Conservation (phyloP, 2,113 vertebrate genomes). For the Forbesichthys agassizii region DNA sequence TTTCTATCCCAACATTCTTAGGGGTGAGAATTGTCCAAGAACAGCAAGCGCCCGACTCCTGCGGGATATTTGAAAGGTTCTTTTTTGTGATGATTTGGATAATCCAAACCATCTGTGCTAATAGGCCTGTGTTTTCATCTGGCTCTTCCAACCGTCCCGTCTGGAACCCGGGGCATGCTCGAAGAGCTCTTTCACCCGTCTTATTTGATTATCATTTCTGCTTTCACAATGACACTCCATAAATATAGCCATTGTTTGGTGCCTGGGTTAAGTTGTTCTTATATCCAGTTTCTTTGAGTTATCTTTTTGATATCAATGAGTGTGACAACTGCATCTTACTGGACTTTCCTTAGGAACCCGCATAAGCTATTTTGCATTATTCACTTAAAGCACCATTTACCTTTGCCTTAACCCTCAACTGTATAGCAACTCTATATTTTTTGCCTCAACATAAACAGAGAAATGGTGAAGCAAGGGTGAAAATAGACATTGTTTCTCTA, state of each 20-base stretch:
- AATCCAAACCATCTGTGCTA: slow-evolving; percentile 79
- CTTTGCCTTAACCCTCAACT: no score
- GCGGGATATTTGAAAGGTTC: slow-evolving; percentile 63
- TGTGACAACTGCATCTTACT: slow-evolving; percentile 29
- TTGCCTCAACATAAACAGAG: no score
- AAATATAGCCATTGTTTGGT: slow-evolving; percentile 48
- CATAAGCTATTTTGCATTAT: no score
- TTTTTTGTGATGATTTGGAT: slow-evolving; percentile 67
- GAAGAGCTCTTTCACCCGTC: slow-evolving; percentile 26
- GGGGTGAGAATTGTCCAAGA: slow-evolving; percentile 70
- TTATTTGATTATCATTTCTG: slow-evolving; percentile 52
- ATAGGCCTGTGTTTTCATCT: slow-evolving; percentile 69
- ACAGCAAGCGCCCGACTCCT: slow-evolving; percentile 70
- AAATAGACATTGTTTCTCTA: no score
- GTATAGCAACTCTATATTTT: no score
- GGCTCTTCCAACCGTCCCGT: slow-evolving; percentile 44
- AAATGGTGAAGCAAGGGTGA: no score
- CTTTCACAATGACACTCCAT: slow-evolving; percentile 10
- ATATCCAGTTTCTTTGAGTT: slow-evolving; percentile 32
- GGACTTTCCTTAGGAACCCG: no score
- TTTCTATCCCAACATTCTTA: slow-evolving; percentile 64
- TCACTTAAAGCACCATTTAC: no score
- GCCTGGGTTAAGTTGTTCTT: slow-evolving; percentile 16
- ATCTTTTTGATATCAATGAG: slow-evolving; percentile 15
- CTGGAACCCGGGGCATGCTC: slow-evolving; percentile 31